Conservation (phyloP, 1,140 invertebrate genomes). For the Sminthurides bifidus region DNA sequence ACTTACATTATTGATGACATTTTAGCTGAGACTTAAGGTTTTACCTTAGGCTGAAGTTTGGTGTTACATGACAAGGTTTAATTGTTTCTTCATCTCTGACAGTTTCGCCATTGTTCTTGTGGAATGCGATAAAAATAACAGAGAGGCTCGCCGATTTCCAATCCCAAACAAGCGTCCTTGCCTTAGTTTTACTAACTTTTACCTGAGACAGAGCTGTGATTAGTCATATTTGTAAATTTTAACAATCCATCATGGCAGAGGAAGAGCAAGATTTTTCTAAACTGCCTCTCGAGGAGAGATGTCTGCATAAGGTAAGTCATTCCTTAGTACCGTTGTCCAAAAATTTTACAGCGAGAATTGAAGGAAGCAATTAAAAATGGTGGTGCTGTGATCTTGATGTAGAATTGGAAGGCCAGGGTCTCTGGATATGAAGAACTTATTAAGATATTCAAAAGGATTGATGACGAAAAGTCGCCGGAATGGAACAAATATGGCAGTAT, state of each 20-base stretch:
- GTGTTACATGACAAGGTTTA: too few relatives aligned
- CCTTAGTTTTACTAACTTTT: too few relatives aligned
- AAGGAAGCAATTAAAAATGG: not conserved
- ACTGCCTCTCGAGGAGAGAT: constrained; percentile 77
- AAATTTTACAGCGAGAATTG: not conserved
- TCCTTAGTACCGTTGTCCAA: not conserved
- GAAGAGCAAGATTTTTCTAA: constrained; percentile 83
- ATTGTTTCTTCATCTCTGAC: too few relatives aligned
- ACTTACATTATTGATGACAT: too few relatives aligned
- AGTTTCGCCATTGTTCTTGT: too few relatives aligned
- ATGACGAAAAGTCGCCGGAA: constrained; percentile 85
- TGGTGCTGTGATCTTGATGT: constrained; percentile 30
- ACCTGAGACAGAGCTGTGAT: too few relatives aligned
- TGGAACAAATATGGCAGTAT: constrained; percentile 81
- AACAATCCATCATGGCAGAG: constrained; percentile 9
- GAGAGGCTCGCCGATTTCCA: too few relatives aligned
- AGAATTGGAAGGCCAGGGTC: constrained; percentile 85
- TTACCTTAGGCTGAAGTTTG: too few relatives aligned
- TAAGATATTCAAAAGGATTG: constrained; percentile 71
- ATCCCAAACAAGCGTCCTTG: too few relatives aligned
- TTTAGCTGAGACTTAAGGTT: too few relatives aligned
- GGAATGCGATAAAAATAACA: too few relatives aligned
- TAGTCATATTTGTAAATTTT: too few relatives aligned
- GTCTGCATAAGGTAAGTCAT: constrained; percentile 64
- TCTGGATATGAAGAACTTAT: constrained; percentile 86